Evolutionary conservation across 1,140 invertebrate genomes (phyloP), one percentile per base, ranked within the genome.

Genomic region (Liolophura sinensis): DNA sequence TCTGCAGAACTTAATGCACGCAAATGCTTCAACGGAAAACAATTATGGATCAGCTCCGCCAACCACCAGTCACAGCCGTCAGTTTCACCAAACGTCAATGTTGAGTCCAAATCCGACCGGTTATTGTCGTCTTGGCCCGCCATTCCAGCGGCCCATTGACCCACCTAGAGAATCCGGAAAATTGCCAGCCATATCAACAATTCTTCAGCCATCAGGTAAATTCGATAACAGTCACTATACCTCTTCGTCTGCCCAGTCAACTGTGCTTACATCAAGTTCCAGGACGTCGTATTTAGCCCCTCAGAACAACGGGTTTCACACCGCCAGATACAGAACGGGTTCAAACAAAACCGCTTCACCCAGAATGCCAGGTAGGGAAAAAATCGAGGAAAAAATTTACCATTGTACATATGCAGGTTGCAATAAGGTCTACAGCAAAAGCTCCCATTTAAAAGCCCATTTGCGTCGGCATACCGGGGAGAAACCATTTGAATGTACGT

Each of bases 401-500:
- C 87, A 87, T 22, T 91, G 90, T 73, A 87, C 87, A 1, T 90
- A 90, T 72, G 80, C 83, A 4, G 85, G 84, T 16, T 90, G 89
- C 74, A 84, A 83, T 7, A 90, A 91, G 74, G 87, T 89, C 0
- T 98, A 98, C 75, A 93, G 94, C 62, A 98, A 98, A 83, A 96
- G 94, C 12, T 86, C 84, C 15, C 95, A 98, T 82, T 87, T 98
- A 24, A 96, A 97, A 78, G 95, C 96, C 1, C 96, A 98, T 80
- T 82, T 97, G 58, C 87, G 96, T 1, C 88, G 96, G 15, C 96
- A 98, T 83, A 93, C 95, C 1, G 96, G 95, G 0, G 95, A 97
- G 83, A 97, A 97, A 78, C 96, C 96, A 0, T 98, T 97, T 78
- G 85, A 82, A 4, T 96, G 94, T 80, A 92, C 91, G 56, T 98